Evolutionary conservation across 2,888 invertebrate species (phyloP).

Genomic region (Leucoma salicis): DNA sequence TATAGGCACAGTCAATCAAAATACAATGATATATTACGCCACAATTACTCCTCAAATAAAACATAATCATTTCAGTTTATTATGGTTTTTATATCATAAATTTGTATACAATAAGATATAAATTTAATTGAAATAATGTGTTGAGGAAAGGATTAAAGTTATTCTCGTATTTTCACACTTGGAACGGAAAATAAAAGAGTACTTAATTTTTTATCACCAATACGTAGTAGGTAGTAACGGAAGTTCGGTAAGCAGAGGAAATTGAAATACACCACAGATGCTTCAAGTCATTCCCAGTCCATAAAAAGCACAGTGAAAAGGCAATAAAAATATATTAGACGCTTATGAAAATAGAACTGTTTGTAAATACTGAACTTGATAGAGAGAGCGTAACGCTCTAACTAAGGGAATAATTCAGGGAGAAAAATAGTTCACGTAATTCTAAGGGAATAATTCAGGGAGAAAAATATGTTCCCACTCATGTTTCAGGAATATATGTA

Average conservation of each 20-base stretch:
- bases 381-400: no score
- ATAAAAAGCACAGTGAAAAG: constrained; percentile 68
- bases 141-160: constrained; percentile 15
- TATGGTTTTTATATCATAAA: no score
- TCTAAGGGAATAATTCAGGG: no score
- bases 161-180: constrained; percentile 38
- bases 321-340: constrained; percentile 60
- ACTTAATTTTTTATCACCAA: constrained; percentile 69
- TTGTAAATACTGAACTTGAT: constrained; percentile 32
- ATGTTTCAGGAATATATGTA: no score
- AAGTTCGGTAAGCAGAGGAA: constrained; percentile 72
- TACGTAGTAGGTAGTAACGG: constrained; percentile 66
- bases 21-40: no score
- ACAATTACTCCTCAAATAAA: no score
- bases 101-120: neutral
- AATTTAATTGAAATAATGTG: neutral
- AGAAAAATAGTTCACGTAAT: no score
- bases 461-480: no score
- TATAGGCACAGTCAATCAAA: no score
- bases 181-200: constrained; percentile 52
- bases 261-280: constrained; percentile 77
- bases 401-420: no score
- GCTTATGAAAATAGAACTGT: constrained; percentile 53
- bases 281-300: constrained; percentile 68
- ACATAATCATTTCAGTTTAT: no score